Evolutionary conservation across 2,797 vertebrate species (phyloP), one percentile per base, ranked within the genome.

Genomic region (Luscinia megarhynchos): DNA sequence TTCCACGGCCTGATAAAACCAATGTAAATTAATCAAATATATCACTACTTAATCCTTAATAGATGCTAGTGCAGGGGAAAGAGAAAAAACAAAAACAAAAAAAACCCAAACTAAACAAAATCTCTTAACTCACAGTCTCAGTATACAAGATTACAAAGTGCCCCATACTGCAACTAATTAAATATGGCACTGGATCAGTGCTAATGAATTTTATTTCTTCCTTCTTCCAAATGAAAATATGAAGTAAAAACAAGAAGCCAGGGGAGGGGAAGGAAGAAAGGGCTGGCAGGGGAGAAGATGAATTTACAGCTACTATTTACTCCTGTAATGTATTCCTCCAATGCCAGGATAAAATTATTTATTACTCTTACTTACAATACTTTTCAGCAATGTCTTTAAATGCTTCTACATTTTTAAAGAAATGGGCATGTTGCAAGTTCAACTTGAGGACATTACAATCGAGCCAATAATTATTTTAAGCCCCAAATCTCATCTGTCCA

Each of bases 1-100:
- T 86, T 95, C 85, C 0, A 0, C 55, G 93, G 89, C 29, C 84
- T 76, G 32, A 89, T 66, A 93, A 86, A 92, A 69, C 43, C 48
- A 82, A 67, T 51, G 59, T 91, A 90, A 86, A 86, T 93, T 87
- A 91, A 93, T 95, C 83, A 87, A 41, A 61, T 75, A 50, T 90
- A 78, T 79, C 59, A 87, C 54, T 77, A 54, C 34, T 93, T 86
- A 92, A 87, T 74, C 57, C 62, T 78, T 86, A 91, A 84, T 75
- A 92, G 73, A 87, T 79, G 51, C 40, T 81, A 58, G 41, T 62
- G 87, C 45, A 76, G 62, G 63, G 24, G n/a, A 82, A 69, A 83
- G 38, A 76, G 23, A 9, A 46, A 46, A 41, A 45, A 57, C 32
- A 9, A 1, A 34, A 34, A 34, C 34, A 34, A 34, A 38, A 53